Base-by-base conservation (phyloP, 2,888 invertebrate species). In the Poecilus cupreus region DNA sequence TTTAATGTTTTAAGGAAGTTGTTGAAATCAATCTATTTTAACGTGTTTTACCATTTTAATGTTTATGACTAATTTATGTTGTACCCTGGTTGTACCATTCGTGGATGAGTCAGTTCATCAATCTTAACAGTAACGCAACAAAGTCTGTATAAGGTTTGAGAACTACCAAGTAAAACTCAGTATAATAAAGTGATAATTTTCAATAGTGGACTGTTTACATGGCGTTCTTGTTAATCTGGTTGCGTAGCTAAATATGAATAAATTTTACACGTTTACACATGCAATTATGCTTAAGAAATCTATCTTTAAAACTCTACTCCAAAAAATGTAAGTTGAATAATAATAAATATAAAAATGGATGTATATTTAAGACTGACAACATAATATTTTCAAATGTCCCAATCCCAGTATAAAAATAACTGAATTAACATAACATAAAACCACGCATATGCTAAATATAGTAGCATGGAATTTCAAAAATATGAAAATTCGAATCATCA, bases 381-480 rank as follows among this genome's bases (percentile, higher is more conserved):
- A 32, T 32, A 1, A 32, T 32, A 32, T 32, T 32, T 32, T 32
- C 0, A 32, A 32, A 32, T 32, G 32, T 32, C 32, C 32, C 4
- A 32, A 8, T 2, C 8, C 32, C 8, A 10, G 18, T 16, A 2
- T 11, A 18, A 5, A 54, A 54, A 20, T 20, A 51, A 51, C 16
- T 54, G 3, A 54, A 54, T 6, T 20, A 51, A 51, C 16, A 20
- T 54, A 20, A 20, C 54, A 54, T 54, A 54, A 20, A 54, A 49
- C 11, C 54, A 54, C 32, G 4, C 32, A 32, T 32, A 32, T 54
- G 20, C 18, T 54, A 26, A 60, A 60, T 24, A 26, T 57, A 60
- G 60, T 60, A 60, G 60, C 13, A 32, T 10, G n/a, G 60, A 60
- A 60, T 60, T 60, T 60, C 13, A n/a, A 60, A 60, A 60, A 57